A percentile compares a stretch with the other conserved stretches of the same genome.
Evolutionary conservation across 2,888 invertebrate genomes (phyloP).

Genomic region (Gastrophysa polygoni): DNA sequence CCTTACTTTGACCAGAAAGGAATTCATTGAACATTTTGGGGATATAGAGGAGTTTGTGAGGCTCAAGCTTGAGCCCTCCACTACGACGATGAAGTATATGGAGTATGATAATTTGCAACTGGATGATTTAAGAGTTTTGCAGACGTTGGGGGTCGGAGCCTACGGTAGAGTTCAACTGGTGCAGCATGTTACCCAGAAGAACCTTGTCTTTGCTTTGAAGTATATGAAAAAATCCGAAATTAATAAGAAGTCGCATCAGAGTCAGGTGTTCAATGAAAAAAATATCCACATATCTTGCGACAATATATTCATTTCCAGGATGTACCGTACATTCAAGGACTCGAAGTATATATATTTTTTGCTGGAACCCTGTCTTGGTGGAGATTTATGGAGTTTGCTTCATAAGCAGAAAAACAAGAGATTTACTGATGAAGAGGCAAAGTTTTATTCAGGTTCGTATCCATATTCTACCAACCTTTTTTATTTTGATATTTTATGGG

Average conservation of each 20-base stretch:
- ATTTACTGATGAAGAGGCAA: constrained; percentile 76
- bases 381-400: constrained; percentile 91
- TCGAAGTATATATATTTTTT: constrained; percentile 90
- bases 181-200: constrained; percentile 49
- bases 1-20: constrained; percentile 78
- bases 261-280: constrained; percentile 72
- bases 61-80: constrained; percentile 27
- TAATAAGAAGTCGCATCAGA: constrained; percentile 71
- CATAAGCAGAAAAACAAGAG: constrained; percentile 71
- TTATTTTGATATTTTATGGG: no score
- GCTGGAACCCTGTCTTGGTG: constrained; percentile 91
- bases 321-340: constrained; percentile 89
- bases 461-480: not conserved
- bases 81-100: constrained; percentile 18
- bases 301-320: constrained; percentile 62
- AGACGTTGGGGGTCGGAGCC: constrained; percentile 88
- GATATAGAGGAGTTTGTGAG: constrained; percentile 66
- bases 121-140: constrained; percentile 77
- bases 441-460: constrained; percentile 71
- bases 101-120: constrained; percentile 56
- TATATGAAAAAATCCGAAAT: constrained; percentile 71
- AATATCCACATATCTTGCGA: constrained; percentile 60
- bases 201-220: constrained; percentile 66
- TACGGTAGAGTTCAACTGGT: constrained; percentile 86
- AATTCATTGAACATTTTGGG: constrained; percentile 83